A percentile compares a stretch with the other conserved stretches of the same genome.
Evolutionary conservation across 92 coral and sea anemone species (phyloP).

Genomic region (Micromussa lordhowensis): DNA sequence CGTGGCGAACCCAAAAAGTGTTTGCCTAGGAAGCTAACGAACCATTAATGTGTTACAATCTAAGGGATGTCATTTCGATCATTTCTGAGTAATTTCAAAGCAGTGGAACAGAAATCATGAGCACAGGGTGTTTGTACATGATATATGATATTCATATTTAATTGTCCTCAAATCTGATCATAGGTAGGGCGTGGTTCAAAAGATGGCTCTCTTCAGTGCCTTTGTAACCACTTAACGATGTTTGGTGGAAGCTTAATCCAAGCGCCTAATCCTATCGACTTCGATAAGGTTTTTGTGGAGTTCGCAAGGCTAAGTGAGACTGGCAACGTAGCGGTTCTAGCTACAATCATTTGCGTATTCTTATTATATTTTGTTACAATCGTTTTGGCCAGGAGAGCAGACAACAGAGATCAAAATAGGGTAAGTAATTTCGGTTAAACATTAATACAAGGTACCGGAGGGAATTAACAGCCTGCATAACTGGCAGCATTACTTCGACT

Average conservation of each 20-base stretch:
- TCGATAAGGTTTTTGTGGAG: constrained; percentile 25
- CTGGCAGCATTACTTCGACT: too few relatives aligned
- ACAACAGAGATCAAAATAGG: constrained; percentile 3
- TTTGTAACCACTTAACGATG: constrained; percentile 3
- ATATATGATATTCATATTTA: background rate
- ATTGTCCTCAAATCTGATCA: background rate
- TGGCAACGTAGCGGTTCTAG: constrained; percentile 39
- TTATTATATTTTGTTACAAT: constrained; percentile 1
- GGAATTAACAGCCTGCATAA: too few relatives aligned
- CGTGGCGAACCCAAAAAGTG: too few relatives aligned
- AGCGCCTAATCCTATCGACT: constrained; percentile 31
- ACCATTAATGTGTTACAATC: too few relatives aligned
- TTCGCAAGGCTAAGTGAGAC: constrained; percentile 4
- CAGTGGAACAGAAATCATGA: too few relatives aligned
- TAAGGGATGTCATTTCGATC: too few relatives aligned
- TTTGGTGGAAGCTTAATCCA: constrained; percentile 17
- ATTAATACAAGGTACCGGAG: background rate
- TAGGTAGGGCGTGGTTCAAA: background rate
- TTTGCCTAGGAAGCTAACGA: too few relatives aligned
- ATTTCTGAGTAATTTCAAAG: too few relatives aligned
- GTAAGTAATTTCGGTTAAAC: background rate
- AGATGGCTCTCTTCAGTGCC: background rate
- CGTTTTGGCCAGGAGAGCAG: constrained; percentile 25
- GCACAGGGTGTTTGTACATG: background rate
- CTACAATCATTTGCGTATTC: constrained; percentile 19